These are phyloP conservation scores for Amblyornis subalaris DNA, from an alignment of 2,113 vertebrate species.

Conservation along the genomic window DNA sequence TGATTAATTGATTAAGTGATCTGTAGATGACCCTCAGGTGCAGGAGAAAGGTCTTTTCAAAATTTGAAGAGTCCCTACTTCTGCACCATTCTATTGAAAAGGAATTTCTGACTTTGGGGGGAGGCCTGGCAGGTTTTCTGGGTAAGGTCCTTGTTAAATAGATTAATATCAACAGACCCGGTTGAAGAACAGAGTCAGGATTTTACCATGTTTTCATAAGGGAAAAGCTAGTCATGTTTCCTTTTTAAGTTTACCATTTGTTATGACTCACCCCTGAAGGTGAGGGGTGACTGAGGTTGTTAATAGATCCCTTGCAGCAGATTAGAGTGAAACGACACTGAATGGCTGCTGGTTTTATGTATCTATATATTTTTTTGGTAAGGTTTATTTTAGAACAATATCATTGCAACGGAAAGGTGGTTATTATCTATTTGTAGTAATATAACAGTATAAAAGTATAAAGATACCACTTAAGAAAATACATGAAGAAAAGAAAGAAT, in stretches of 20 bases:
- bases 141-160: background rate
- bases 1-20: background rate
- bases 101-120: background rate
- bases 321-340: background rate
- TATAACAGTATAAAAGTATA: background rate
- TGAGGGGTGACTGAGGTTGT: background rate
- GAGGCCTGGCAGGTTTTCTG: background rate
- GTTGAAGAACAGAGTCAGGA: background rate
- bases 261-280: background rate
- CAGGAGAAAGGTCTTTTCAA: background rate
- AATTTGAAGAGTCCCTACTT: background rate
- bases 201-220: background rate
- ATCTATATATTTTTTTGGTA: background rate
- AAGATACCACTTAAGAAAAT: background rate
- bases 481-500: background rate
- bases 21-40: background rate
- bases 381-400: background rate
- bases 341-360: background rate
- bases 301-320: background rate
- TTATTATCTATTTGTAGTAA: background rate
- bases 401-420: background rate
- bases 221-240: background rate
- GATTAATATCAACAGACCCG: background rate
- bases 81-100: background rate
- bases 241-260: background rate